Evolutionary conservation across 2,113 vertebrate species (phyloP), one percentile per base, ranked within the genome.

Genomic region (Calidris pygmaea): DNA sequence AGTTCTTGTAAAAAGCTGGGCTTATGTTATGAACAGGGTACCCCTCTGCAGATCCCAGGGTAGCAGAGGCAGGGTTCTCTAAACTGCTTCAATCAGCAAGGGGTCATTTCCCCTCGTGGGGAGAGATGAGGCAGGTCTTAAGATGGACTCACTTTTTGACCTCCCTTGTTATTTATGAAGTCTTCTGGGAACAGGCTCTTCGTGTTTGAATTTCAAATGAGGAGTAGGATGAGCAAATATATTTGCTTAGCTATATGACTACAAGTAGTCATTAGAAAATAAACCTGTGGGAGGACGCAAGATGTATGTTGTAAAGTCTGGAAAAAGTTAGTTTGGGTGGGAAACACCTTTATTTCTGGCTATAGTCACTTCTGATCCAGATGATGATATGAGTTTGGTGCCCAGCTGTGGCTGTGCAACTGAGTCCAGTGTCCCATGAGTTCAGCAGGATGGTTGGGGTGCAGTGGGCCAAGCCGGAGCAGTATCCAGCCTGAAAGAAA

Each of bases 1-100:
- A 91, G 81, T n/a, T 91, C 87, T 89, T 93, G 70, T 95, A 63
- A 89, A 89, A 94, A 93, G 27, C 45, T 14, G 75, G 60, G 39
- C 39, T 75, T 93, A 9, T 74, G 73, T 86, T 90, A 65, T 55
- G 62, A 83, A 48, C 6, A 77, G 75, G 23, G 47, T 47, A 55
- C 43, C 48, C 59, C 76, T 90, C 75, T 79, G 63, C 59, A 66
- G 63, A 77, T 70, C 75, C 70, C 53, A 59, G 65, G 52, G 59
- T 9, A 72, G 53, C 47, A 83, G 67, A 76, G 79, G 39, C 59
- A 87, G 79, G 48, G 79, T 93, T 63, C 65, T 84, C 71, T 39
- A 86, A 90, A 85, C 32, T 53, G 43, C 45, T 63, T 87, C 52
- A 60, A 7, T 26, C 73, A 87, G 71, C 92, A 90, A 74, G 59